phyloP scores from a whole-genome alignment of 92 coral and sea anemone species.

The Epizoanthus scotinus region DNA sequence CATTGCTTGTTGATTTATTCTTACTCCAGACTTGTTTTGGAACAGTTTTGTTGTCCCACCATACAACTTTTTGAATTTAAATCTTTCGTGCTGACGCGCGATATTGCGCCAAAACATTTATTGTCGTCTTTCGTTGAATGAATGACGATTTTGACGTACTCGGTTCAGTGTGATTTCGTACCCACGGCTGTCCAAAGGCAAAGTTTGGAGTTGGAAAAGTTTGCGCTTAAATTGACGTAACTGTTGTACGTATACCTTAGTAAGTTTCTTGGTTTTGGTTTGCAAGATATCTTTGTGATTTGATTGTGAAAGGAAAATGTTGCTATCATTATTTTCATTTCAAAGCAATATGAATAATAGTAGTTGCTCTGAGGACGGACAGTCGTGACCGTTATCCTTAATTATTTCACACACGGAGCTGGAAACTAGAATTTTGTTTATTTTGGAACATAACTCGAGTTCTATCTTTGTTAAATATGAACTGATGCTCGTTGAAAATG shows the following conservation, averaged over 20 bases:
- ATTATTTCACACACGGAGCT: background rate
- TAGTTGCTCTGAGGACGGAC: background rate
- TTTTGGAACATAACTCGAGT: background rate
- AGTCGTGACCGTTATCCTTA: constrained; percentile 21
- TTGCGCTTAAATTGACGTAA: background rate
- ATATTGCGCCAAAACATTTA: constrained; percentile 23
- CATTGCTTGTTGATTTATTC: background rate
- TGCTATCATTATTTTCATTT: background rate
- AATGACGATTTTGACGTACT: constrained; percentile 42
- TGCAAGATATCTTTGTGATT: background rate
- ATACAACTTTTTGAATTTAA: background rate
- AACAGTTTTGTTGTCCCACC: background rate
- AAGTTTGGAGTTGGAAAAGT: constrained; percentile 18
- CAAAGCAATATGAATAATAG: background rate
- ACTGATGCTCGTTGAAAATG: no score
- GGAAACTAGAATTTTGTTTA: background rate
- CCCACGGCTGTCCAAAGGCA: background rate
- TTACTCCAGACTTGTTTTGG: constrained; percentile 1
- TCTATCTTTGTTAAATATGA: no score
- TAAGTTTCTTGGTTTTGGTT: background rate
- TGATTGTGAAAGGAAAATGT: background rate
- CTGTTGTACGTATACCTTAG: background rate
- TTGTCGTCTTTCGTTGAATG: constrained; percentile 7
- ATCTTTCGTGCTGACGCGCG: constrained; percentile 34
- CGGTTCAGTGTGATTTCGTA: constrained; percentile 10